Conservation (phyloP, 2,113 vertebrate genomes). For the Argyrosomus japonicus region DNA sequence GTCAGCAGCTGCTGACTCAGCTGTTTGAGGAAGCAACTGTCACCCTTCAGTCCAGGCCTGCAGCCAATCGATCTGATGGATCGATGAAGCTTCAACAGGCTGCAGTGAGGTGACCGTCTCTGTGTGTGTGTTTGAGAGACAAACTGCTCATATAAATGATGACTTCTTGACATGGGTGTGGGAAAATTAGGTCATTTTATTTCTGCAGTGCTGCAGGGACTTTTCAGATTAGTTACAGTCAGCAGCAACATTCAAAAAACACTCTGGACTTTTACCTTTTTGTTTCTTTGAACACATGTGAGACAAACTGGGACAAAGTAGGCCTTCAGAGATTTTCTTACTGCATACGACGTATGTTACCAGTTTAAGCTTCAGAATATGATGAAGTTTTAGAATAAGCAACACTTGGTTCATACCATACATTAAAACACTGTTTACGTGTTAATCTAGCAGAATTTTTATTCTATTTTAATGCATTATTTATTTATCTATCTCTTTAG, state of each 20-base stretch:
- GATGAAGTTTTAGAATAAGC: no score
- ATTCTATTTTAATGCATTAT: no score
- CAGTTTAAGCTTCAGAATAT: no score
- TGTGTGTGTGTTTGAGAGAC: not conserved
- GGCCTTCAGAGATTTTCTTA: no score
- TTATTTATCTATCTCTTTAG: not conserved
- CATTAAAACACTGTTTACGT: no score
- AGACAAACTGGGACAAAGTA: not conserved
- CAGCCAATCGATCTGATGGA: conserved; percentile 60
- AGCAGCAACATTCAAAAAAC: not conserved
- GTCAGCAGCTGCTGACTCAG: conserved; percentile 78
- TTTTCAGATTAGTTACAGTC: conserved; percentile 21
- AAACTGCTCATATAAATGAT: not conserved
- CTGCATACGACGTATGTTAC: no score
- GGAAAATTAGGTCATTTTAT: conserved; percentile 23
- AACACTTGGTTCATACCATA: no score
- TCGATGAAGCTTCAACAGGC: conserved; percentile 39
- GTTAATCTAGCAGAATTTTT: no score
- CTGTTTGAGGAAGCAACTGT: conserved; percentile 72
- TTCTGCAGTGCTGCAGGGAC: conserved; percentile 3
- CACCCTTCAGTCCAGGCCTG: conserved; percentile 39
- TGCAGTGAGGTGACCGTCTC: conserved; percentile 1
- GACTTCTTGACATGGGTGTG: conserved; percentile 22
- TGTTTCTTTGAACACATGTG: not conserved
- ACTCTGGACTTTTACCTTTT: not conserved